Evolutionary conservation across 1,140 invertebrate species (phyloP).

Genomic region (Trichonephila clavipes): DNA sequence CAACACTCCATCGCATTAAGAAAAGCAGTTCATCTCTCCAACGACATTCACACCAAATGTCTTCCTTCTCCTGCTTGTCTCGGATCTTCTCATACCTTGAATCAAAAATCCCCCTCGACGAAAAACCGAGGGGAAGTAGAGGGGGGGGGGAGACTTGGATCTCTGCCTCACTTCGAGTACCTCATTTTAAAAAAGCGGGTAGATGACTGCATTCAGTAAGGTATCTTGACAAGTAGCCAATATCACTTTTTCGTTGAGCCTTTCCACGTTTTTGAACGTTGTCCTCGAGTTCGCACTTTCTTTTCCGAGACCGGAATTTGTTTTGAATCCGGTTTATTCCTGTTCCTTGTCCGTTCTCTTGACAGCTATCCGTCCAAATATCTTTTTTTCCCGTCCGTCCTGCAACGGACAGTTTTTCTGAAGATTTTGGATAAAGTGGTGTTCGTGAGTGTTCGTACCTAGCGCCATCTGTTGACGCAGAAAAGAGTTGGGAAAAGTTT

Average conservation of each 20-base stretch:
- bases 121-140: background rate
- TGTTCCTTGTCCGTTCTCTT: constrained; percentile 66
- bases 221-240: constrained; percentile 75
- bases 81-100: constrained; percentile 13
- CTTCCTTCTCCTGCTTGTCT: constrained; percentile 21
- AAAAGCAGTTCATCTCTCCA: constrained; percentile 32
- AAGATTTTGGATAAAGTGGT: background rate
- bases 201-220: constrained; percentile 71
- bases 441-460: constrained; percentile 16
- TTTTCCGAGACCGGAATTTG: constrained; percentile 57
- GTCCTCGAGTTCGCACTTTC: background rate
- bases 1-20: constrained; percentile 37
- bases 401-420: background rate
- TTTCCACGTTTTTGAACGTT: constrained; percentile 8
- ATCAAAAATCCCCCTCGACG: constrained; percentile 30
- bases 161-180: constrained; percentile 60
- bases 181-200: constrained; percentile 65
- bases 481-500: background rate
- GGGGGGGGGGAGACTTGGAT: constrained; percentile 53
- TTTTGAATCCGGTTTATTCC: constrained; percentile 53
- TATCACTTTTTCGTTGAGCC: constrained; percentile 53
- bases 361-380: constrained; percentile 62
- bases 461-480: constrained; percentile 57
- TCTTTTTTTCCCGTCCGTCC: background rate
- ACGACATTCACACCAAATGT: constrained; percentile 56